Evolutionary conservation across 2,113 vertebrate genomes (phyloP), one percentile per base, ranked within the genome.

Genomic region (Myocastor coypus): DNA sequence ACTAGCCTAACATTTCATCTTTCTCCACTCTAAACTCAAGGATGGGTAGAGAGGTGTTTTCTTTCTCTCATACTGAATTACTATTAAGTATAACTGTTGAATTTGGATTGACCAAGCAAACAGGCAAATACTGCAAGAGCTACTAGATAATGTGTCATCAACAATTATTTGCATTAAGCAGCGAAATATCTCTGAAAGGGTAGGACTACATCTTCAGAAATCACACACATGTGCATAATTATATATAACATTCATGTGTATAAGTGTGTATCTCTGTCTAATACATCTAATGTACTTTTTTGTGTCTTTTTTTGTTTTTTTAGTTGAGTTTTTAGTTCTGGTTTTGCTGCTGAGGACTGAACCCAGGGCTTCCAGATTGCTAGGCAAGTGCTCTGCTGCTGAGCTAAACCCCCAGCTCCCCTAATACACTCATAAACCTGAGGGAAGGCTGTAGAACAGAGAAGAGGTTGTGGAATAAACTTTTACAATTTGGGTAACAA

Each of bases 1-100:
- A 4, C 85, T 92, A 96, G 97, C 88, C 92, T 97, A 97, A 96
- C 94, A 96, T 98, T 97, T 83, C 94, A 90, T 69, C 40, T 75
- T 92, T 92, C 89, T 80, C 85, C 83, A 81, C 63, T 96, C 57
- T 83, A n/a, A 77, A 78, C 68, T 96, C 78, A 87, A 96, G 73
- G 57, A 6, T 84, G 37, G 52, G 66, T 77, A 71, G 94, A 96
- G 83, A 96, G 80, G 89, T 11, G 1, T 94, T 97, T 96, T 97
- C 68, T 96, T 96, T 92, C 83, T 95, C 83, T 93, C 64, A 52
- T 6, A 50, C 30, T n/a, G 86, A 97, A 94, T 93, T 91, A 63
- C 93, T 96, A 37, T 95, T 96, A 96, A 94, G 92, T 80, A 4
- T 46, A 94, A 94, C 42, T 92, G 59, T 69, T 83, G 80, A 96